These are phyloP conservation scores for Eretmocerus hayati DNA, from an alignment of 2,888 invertebrate genomes.

Conservation along the genomic window DNA sequence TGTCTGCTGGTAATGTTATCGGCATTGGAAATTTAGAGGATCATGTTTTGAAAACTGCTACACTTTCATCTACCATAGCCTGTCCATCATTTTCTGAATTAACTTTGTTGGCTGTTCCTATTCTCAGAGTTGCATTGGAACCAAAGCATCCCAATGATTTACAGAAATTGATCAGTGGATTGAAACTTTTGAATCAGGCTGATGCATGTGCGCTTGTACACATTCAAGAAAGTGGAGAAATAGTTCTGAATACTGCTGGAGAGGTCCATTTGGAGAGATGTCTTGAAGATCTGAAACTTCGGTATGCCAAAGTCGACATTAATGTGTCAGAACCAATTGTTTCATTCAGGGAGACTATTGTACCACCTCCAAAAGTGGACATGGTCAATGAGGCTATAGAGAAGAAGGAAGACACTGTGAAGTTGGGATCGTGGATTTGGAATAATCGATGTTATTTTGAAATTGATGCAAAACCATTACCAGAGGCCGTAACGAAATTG, in stretches of 20 bases:
- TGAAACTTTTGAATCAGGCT: conserved; percentile 84
- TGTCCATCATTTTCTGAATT: conserved; percentile 86
- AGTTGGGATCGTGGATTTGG: conserved; percentile 49
- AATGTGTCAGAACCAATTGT: conserved; percentile 93
- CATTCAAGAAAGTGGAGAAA: conserved; percentile 90
- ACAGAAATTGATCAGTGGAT: conserved; percentile 63
- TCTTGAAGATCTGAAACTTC: conserved; percentile 78
- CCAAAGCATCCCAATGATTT: conserved; percentile 76
- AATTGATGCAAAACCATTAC: conserved; percentile 72
- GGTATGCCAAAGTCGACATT: conserved; percentile 80
- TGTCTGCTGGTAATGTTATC: conserved; percentile 86
- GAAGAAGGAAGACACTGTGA: conserved; percentile 51
- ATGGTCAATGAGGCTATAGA: conserved; percentile 82
- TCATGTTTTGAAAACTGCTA: conserved; percentile 81
- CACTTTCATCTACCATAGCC: conserved; percentile 70
- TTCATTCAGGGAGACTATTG: conserved; percentile 89
- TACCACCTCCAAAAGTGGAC: conserved; percentile 70
- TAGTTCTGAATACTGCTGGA: conserved; percentile 90
- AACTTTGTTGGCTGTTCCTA: conserved; percentile 71
- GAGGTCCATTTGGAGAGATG: conserved; percentile 96
- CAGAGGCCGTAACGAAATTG: conserved; percentile 60
- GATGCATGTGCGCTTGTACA: conserved; percentile 89
- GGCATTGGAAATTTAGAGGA: conserved; percentile 83
- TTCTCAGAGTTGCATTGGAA: conserved; percentile 89
- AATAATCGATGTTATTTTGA: conserved; percentile 65